phyloP scores from a whole-genome alignment of 2,113 vertebrate species.

The Microcebus murinus region DNA sequence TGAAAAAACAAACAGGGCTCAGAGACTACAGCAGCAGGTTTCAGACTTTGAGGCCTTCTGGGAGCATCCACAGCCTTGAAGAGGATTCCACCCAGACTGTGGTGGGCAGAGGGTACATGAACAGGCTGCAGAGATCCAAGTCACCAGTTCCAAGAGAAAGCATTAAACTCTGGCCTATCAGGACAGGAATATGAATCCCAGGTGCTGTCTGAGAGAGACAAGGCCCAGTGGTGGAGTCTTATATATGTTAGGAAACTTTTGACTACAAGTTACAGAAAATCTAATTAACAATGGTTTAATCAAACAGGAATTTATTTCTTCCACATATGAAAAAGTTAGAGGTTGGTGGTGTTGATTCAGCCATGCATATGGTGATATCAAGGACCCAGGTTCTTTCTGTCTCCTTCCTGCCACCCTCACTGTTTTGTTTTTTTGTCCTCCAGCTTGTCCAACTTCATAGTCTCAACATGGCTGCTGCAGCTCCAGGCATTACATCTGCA shows the following conservation, averaged over 20 bases:
- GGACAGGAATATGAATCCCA: neutral
- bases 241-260: neutral
- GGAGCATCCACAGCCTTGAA: neutral
- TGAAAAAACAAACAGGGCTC: neutral
- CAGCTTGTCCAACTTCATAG: neutral
- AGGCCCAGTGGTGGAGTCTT: neutral
- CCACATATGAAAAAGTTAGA: neutral
- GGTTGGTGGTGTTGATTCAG: neutral
- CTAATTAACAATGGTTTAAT: neutral
- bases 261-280: neutral
- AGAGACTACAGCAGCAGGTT: neutral
- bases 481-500: slow-evolving; percentile 9
- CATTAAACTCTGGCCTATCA: neutral
- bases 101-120: neutral
- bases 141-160: neutral
- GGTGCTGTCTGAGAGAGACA: neutral
- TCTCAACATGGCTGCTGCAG: neutral
- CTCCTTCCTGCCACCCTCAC: neutral
- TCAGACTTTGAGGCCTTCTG: neutral
- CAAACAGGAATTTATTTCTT: neutral
- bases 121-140: neutral
- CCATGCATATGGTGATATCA: neutral
- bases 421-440: neutral
- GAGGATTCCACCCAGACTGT: too few relatives aligned
- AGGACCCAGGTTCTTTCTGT: neutral